Evolutionary conservation across 2,797 vertebrate genomes (phyloP).

Genomic region (Sorex maritimensis): DNA sequence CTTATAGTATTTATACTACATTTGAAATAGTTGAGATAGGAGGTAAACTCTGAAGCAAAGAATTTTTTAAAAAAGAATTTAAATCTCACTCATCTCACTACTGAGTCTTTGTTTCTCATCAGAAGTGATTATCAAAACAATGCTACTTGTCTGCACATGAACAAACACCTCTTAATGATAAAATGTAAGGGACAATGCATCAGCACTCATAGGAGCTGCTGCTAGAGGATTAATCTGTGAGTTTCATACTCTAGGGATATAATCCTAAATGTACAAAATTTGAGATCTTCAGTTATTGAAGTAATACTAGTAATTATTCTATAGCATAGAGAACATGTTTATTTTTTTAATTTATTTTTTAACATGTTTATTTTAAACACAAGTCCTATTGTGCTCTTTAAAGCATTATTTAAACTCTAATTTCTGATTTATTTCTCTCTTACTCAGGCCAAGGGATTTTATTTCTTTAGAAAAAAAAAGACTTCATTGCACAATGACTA

Average conservation of each 20-base stretch:
- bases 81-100: background rate
- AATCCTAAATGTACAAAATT: background rate
- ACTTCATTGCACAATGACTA: conserved; percentile 47
- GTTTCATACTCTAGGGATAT: conserved; percentile 20
- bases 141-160: background rate
- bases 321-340: conserved; percentile 8
- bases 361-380: conserved; percentile 23
- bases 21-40: background rate
- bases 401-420: conserved; percentile 41
- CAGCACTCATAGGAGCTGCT: background rate
- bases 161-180: conserved; percentile 38
- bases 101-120: background rate
- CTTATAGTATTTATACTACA: background rate
- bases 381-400: background rate
- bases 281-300: conserved; percentile 15
- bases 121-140: conserved; percentile 13
- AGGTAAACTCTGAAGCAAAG: background rate
- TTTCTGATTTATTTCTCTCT: conserved; percentile 9
- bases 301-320: conserved; percentile 25
- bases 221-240: background rate
- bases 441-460: background rate
- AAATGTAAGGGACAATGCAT: background rate
- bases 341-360: background rate
- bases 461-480: conserved; percentile 24
- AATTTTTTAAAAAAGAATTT: background rate